phyloP scores from a whole-genome alignment of 1,140 invertebrate genomes.

The Galleria mellonella region DNA sequence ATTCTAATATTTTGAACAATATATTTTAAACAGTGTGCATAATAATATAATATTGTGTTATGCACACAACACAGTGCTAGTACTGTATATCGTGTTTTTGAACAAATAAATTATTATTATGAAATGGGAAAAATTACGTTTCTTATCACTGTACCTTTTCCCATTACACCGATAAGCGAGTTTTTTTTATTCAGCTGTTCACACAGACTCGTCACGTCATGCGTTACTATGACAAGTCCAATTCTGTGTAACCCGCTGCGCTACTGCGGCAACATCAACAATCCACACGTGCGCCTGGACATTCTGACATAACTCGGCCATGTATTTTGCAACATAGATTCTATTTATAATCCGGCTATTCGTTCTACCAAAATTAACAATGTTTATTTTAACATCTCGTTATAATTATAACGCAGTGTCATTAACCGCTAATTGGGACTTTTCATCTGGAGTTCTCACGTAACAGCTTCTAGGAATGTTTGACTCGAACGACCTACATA shows the following conservation, averaged over 20 bases:
- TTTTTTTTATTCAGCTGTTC: no score
- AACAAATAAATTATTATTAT: no score
- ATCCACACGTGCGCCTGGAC: conserved; percentile 4
- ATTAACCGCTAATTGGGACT: conserved; percentile 64
- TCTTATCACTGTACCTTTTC: no score
- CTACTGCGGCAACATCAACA: background rate
- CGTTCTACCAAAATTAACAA: conserved; percentile 48
- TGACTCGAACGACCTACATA: conserved; percentile 17
- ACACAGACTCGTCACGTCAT: background rate
- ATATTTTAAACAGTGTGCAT: no score
- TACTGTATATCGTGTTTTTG: no score
- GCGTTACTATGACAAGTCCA: conserved; percentile 19
- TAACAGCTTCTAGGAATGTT: conserved; percentile 36
- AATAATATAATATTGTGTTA: no score
- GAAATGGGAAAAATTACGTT: no score
- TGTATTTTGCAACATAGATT: conserved; percentile 55
- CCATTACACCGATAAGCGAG: no score
- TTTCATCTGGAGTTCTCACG: conserved; percentile 18
- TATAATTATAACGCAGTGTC: conserved; percentile 60
- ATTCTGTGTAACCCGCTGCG: conserved; percentile 2
- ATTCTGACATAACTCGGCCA: conserved; percentile 65
- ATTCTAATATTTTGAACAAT: no score
- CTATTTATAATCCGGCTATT: conserved; percentile 53
- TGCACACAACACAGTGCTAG: no score
- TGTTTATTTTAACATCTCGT: conserved; percentile 39